Evolutionary conservation across 2,113 vertebrate genomes (phyloP), one percentile per base, ranked within the genome.

Genomic region (Alouatta palliata): DNA sequence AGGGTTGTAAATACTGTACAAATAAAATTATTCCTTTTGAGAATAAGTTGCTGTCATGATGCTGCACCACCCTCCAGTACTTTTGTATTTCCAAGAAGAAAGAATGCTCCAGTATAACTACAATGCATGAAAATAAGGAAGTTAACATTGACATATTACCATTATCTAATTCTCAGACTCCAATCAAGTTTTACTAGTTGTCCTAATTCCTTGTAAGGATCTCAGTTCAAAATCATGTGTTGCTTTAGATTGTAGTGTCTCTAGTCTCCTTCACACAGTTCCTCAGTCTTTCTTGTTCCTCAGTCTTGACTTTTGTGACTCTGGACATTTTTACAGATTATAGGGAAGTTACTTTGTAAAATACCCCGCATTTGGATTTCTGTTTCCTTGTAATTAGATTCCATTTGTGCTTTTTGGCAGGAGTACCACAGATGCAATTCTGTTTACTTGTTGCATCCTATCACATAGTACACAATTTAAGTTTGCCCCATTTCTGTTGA

Each of bases 1-100:
- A 91, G 75, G 68, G 17, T 94, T 89, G 71, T 93, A 96, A 96
- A 85, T 83, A 75, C n/a, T 71, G 11, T 82, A 80, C 25, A 83
- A 91, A 95, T 94, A 87, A 93, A 86, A 7, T 6, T 35, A 75
- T 92, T 84, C 64, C 54, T 32, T 89, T 95, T 83, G 27, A 87
- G 47, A 80, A 2, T 82, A 95, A 93, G 45, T 96, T 56, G n/a
- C 66, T 91, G 20, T 87, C 11, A 30, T 95, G 61, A 40, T 93
- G 23, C 64, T 19, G 30, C 19, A 47, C 77, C 23, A 61, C 61
- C 21, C 47, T 83, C 30, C 6, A 92, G 0, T 85, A 68, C 45
- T 89, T 87, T 49, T 56, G 12, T 76, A 56, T 96, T 94, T 95
- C 35, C 20, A 56, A 80, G 71, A 85, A 94, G 56, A 88, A 87